Evolutionary conservation across 2,113 vertebrate species (phyloP).

Genomic region (Fulmarus glacialis): DNA sequence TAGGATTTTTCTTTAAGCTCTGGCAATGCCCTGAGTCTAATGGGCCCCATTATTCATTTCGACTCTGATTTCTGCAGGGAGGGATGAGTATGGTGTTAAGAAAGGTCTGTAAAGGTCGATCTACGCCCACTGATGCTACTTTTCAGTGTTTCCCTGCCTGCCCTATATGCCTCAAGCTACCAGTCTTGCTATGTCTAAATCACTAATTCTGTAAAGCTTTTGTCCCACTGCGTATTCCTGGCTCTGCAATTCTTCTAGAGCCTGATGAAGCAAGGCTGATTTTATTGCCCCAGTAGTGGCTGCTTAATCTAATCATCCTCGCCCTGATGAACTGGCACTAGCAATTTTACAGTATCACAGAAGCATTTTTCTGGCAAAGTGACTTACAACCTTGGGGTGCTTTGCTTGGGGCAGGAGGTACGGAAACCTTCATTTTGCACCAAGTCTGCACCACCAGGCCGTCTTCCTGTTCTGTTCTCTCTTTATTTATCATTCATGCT

Average conservation of each 20-base stretch:
- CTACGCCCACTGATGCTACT: neutral
- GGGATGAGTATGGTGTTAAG: neutral
- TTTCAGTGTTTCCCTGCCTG: neutral
- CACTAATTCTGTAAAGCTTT: neutral
- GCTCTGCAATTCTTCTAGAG: neutral
- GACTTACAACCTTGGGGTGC: neutral
- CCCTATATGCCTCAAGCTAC: neutral
- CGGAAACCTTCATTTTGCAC: neutral
- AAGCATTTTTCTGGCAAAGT: neutral
- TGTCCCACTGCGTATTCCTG: neutral
- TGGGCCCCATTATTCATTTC: neutral
- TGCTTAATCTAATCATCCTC: constrained; percentile 14
- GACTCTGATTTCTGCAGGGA: neutral
- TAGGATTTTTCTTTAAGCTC: neutral
- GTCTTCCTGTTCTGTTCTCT: neutral
- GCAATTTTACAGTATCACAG: neutral
- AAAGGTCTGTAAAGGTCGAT: neutral
- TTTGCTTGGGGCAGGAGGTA: neutral
- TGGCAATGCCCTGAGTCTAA: neutral
- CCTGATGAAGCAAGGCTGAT: neutral
- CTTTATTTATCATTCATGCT: neutral
- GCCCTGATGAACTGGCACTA: neutral
- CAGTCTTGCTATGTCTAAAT: neutral
- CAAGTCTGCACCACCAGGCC: neutral
- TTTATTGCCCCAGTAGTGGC: constrained; percentile 23